Base-by-base conservation (phyloP, 2,888 invertebrate genomes). In the Podabrus alpinus region DNA sequence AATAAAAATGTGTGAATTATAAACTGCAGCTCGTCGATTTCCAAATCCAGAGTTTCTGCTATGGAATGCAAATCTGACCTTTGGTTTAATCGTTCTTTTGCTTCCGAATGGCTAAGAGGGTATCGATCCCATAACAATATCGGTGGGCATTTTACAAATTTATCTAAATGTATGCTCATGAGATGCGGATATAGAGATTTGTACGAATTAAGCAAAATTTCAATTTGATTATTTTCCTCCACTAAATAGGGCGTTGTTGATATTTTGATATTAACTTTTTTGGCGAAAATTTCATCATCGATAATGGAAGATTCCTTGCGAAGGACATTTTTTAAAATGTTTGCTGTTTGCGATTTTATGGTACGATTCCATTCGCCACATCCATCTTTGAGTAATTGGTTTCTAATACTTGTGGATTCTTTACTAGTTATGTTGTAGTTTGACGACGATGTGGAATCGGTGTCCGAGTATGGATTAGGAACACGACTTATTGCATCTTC, bases 1-100 rank as follows among this genome's bases (percentile, higher is more conserved):
- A 74, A 74, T 9, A 74, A 25, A 9, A 76, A 60, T 11, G 62
- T 59, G n/a, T 76, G 71, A 13, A 76, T 66, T 15, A 66, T 16
- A 16, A 69, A 69, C 16, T 72, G 69, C 16, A 76, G 21, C 25
- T 76, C 74, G 4, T 74, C 59, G 3, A 72, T 2, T 1, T 67
- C 29, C 15, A 74, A 3, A 4, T 74, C 25, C 15, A 76, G 21
- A 29, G n/a, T 15, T n/a, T 71, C 68, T 0, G 61, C 45, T n/a
- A 70, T 19, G 2, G 11, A 29, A n/a, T 59, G 62, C 29, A 72
- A 24, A 59, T 71, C 62, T n/a, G 64, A 69, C 66, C 16, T 24
- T 69, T 13, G 66, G 60, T 21, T 16, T 19, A 1, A 77, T 24
- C 10, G 21, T 15, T 21, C 61, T 25, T 5, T 45, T 15, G 19